phyloP scores from a whole-genome alignment of 2,797 vertebrate genomes.

The Aplochiton taeniatus region DNA sequence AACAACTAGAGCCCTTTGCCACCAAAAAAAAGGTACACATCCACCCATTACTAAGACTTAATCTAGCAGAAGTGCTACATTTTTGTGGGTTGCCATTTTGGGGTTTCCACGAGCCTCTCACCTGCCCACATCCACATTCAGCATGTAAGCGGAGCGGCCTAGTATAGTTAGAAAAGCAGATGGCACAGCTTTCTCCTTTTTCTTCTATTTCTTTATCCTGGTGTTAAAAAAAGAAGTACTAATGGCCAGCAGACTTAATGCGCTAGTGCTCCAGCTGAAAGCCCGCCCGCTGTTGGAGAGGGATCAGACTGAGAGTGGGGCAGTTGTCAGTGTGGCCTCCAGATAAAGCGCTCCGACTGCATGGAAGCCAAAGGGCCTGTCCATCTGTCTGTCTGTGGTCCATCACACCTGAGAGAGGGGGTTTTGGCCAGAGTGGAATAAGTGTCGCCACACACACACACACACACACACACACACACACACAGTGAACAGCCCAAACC shows the following conservation, averaged over 20 bases:
- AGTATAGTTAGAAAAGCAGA: constrained; percentile 22
- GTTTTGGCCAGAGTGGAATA: constrained; percentile 2
- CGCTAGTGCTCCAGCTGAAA: constrained; percentile 24
- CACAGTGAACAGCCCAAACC: background rate
- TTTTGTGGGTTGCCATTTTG: constrained; percentile 6
- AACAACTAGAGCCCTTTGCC: constrained; percentile 33
- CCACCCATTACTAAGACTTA: constrained; percentile 2
- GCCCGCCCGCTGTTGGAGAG: background rate
- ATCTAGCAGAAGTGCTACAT: constrained; percentile 17
- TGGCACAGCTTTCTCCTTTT: constrained; percentile 27
- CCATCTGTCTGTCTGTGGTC: background rate
- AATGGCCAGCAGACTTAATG: constrained; percentile 21
- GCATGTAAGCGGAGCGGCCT: constrained; percentile 5
- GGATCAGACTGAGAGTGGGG: constrained; percentile 9
- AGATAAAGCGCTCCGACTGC: constrained; percentile 30
- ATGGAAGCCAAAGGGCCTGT: background rate
- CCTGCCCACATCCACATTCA: background rate
- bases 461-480: no score
- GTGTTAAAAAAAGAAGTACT: constrained; percentile 23
- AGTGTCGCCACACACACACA: background rate
- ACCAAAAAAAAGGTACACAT: background rate
- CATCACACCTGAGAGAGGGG: constrained; percentile 6
- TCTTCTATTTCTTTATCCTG: constrained; percentile 22
- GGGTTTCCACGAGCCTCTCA: background rate
- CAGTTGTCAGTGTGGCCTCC: constrained; percentile 22